Percentiles rank a stretch among this genome's conserved stretches.
These are phyloP conservation scores for Beris morrisii DNA, from an alignment of 2,888 invertebrate genomes.

Conservation along the genomic window DNA sequence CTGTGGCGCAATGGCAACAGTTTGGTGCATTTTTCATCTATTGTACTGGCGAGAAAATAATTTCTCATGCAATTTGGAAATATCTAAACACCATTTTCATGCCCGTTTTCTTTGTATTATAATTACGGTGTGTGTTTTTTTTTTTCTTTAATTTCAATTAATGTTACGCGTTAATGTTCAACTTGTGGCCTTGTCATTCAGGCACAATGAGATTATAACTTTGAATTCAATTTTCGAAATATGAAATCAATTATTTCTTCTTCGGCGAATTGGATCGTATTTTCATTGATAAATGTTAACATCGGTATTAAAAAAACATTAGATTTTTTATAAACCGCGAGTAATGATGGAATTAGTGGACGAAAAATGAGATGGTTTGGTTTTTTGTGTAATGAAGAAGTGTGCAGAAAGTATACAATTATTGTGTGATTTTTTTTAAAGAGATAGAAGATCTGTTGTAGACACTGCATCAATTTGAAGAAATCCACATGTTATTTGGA, in stretches of 20 bases:
- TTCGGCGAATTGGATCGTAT: not conserved
- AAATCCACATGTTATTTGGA: no score
- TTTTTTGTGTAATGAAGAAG: no score
- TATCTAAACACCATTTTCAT: not conserved
- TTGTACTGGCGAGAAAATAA: constrained; percentile 6
- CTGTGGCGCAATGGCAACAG: not conserved
- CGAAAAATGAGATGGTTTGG: no score
- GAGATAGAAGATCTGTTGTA: no score
- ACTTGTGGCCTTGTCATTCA: constrained; percentile 3
- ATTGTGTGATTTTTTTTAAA: no score
- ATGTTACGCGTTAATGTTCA: not conserved
- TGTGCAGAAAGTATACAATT: no score
- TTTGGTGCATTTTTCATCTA: constrained; percentile 5
- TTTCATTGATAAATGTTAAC: no score
- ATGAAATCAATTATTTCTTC: constrained; percentile 2
- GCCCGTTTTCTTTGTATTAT: not conserved
- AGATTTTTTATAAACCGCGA: no score
- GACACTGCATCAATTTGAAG: no score
- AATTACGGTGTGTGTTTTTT: not conserved
- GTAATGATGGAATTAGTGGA: no score
- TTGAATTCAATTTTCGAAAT: constrained; percentile 7
- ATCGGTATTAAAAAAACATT: no score
- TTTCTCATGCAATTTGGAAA: constrained; percentile 11
- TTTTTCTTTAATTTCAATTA: constrained; percentile 8
- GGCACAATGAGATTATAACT: not conserved